These are phyloP conservation scores for Pseudorectes ferrugineus DNA, from an alignment of 2,113 vertebrate species.

Conservation along the genomic window DNA sequence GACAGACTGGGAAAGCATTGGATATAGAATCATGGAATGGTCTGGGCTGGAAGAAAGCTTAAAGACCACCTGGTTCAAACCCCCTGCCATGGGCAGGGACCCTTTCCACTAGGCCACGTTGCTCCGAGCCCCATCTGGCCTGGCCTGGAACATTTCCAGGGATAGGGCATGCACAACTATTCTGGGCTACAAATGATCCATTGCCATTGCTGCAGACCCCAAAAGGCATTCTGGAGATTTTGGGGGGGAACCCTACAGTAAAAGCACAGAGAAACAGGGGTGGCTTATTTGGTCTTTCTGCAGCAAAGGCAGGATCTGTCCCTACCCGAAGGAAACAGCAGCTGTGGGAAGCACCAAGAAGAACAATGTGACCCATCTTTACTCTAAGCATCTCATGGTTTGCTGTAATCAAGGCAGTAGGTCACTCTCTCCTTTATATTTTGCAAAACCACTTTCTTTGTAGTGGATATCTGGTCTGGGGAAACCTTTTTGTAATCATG, in stretches of 20 bases:
- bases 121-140: neutral
- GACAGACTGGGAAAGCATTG: no score
- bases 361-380: neutral
- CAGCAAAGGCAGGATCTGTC: neutral
- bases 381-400: neutral
- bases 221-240: neutral
- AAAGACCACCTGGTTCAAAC: neutral
- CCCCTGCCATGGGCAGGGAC: neutral
- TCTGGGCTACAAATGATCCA: neutral
- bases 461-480: neutral
- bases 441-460: neutral
- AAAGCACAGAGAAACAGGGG: neutral
- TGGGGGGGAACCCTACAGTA: rapidly evolving
- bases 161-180: neutral
- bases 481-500: neutral
- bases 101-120: neutral
- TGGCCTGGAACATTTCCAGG: neutral
- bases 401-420: neutral
- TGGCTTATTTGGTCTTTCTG: neutral
- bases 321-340: neutral
- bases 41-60: neutral
- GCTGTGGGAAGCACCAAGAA: neutral
- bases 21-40: neutral
- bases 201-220: neutral
- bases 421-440: neutral